Evolutionary conservation across 2,113 vertebrate species (phyloP), one percentile per base, ranked within the genome.

Genomic region (Uropsilus gracilis): DNA sequence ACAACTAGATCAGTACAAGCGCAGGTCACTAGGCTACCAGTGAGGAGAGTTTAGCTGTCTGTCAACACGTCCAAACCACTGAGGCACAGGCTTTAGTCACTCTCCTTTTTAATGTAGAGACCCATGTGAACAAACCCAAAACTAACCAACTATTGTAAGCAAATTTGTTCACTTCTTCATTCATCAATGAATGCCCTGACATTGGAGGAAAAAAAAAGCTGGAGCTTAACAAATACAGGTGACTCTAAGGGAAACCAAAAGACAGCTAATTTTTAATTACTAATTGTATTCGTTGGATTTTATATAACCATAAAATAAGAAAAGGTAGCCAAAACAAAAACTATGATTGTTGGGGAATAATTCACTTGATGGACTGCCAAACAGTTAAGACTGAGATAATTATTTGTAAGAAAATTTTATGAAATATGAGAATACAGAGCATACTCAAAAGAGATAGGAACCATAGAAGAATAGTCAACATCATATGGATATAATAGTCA

Each of bases 311-410:
- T 46, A 37, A 75, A 82, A 68, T 8, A 77, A 80, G 16, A 94
- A 64, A 12, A 91, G 24, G 64, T 61, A 48, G 24, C 46, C 64
- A 42, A 76, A 83, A 90, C 94, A 73, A 92, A 83, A 20, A 68
- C 63, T 66, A 59, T 9, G 3, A 61, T 63, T 39, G 26, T 34
- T 68, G 5, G 34, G 78, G 59, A 88, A 68, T 55, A 91, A 80
- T 88, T 93, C 32, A 55, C 8, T 44, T 69, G 46, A 39, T 50
- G 39, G 64, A 64, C 20, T 34, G 37, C 28, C 64, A 80, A 66
- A 72, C 18, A 28, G 2, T 77, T 72, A 85, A 85, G 28, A 53
- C 55, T 32, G 71, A 71, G 44, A 48, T 0, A 84, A 20, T 72
- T 18, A 83, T 11, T 30, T 71, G 2, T 12, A 84, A 89, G 8